phyloP scores from a whole-genome alignment of 2,113 vertebrate genomes.

The Ailurus styani region DNA sequence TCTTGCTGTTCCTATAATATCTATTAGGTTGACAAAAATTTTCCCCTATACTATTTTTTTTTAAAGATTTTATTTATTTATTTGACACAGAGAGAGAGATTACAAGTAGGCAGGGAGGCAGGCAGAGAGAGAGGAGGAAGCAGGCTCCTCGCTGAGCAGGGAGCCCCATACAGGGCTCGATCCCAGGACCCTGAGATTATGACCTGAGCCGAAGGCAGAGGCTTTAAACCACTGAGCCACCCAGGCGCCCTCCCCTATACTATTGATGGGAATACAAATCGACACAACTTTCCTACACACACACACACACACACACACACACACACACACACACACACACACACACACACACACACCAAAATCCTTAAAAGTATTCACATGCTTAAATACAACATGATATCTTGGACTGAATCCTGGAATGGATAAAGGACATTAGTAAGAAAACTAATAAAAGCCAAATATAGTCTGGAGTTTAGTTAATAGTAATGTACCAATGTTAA shows the following conservation, averaged over 20 bases:
- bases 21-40: background rate
- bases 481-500: background rate
- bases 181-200: too few species aligned
- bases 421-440: background rate
- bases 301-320: background rate
- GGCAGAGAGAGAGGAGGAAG: too few species aligned
- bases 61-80: too few species aligned
- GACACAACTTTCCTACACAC: background rate
- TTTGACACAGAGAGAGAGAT: too few species aligned
- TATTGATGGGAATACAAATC: background rate
- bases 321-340: background rate
- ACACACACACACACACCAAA: background rate
- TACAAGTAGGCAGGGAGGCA: too few species aligned
- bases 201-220: too few species aligned
- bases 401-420: background rate
- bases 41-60: background rate
- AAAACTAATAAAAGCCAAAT: background rate
- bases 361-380: background rate
- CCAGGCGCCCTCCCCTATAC: too few species aligned
- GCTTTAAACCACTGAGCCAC: too few species aligned
- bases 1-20: background rate
- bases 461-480: background rate
- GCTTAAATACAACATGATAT: slow-evolving; percentile 5
- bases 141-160: too few species aligned
- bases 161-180: too few species aligned